Evolutionary conservation across 1,140 invertebrate genomes (phyloP), one percentile per base, ranked within the genome.

Genomic region (Mycetomoellerius zeteki): DNA sequence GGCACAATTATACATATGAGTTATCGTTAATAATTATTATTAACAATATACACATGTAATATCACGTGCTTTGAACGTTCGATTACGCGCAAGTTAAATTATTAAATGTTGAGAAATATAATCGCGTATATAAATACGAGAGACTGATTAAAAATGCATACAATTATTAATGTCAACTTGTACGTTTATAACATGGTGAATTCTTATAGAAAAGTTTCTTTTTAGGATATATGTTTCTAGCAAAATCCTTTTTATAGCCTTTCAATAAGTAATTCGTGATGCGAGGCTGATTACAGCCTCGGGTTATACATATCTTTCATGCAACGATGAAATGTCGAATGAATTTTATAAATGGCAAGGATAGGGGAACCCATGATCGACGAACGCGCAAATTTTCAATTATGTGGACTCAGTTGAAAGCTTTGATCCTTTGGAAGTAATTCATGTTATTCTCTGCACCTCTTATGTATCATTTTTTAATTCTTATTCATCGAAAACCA

Each of bases 391-490:
- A 94, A 94, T 94, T 93, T 93, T 88, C 87, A 92, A 92, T 91
- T 89, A 86, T 67, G 60, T 64, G 73, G 58, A 88, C 64, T 72
- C 90, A 90, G 92, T 92, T 91, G 90, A 93, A 92, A 91, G 91
- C 93, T 94, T 93, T 90, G 85, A 93, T 94, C 91, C 92, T 88
- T 85, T 89, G 92, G 86, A 90, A 93, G 90, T 93, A 94, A 94
- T 94, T 94, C 89, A 71, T 91, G 81, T 90, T 88, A 92, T 94
- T 92, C 92, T 92, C 85, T 81, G 65, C 88, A 92, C 92, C 92
- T 89, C 89, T 90, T 58, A 85, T 75, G 54, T 73, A 43, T 60
- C 75, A 62, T 87, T 87, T 87, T 85, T 50, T 8, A 54, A 50
- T 14, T 27, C 10, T 71, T 43, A 19, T 43, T 6, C 19, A 6